Percentiles rank a stretch among this genome's conserved stretches.
Conservation (phyloP, 2,888 invertebrate species). For the Cryptops parisi region DNA sequence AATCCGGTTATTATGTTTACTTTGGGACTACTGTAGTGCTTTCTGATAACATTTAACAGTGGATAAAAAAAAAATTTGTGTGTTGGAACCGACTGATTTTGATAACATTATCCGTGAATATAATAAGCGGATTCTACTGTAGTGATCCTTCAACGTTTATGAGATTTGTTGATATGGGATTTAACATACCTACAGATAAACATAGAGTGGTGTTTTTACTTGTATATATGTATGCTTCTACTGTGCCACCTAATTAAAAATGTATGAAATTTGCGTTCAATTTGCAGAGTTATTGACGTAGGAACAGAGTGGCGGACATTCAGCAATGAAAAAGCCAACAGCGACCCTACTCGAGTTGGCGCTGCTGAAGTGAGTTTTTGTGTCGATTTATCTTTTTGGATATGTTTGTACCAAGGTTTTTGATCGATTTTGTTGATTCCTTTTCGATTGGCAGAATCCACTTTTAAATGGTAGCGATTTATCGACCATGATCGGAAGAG, state of each 20-base stretch:
- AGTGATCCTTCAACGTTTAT: too few relatives aligned
- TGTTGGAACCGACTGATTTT: too few relatives aligned
- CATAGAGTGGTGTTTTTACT: too few relatives aligned
- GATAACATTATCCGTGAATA: too few relatives aligned
- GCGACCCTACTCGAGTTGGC: conserved; percentile 98
- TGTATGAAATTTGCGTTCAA: too few relatives aligned
- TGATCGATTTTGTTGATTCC: background rate
- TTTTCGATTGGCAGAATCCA: conserved; percentile 59
- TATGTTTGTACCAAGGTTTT: background rate
- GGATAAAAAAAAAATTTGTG: too few relatives aligned
- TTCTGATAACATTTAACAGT: too few relatives aligned
- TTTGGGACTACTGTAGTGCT: too few relatives aligned
- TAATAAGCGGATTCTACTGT: too few relatives aligned
- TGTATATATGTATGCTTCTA: background rate
- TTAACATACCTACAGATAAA: background rate
- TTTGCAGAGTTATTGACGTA: conserved; percentile 88
- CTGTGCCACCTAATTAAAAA: too few relatives aligned
- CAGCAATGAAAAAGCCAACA: conserved; percentile 92
- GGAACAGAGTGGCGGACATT: conserved; percentile 99
- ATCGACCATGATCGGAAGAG: conserved; percentile 78
- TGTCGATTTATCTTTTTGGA: background rate
- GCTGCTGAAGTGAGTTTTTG: conserved; percentile 56
- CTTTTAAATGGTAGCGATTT: conserved; percentile 88
- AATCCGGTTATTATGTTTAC: too few relatives aligned
- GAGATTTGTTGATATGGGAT: conserved; percentile 1